Base-by-base conservation (phyloP, 2,888 invertebrate genomes). In the Kuschelorhynchus macadamiae region DNA sequence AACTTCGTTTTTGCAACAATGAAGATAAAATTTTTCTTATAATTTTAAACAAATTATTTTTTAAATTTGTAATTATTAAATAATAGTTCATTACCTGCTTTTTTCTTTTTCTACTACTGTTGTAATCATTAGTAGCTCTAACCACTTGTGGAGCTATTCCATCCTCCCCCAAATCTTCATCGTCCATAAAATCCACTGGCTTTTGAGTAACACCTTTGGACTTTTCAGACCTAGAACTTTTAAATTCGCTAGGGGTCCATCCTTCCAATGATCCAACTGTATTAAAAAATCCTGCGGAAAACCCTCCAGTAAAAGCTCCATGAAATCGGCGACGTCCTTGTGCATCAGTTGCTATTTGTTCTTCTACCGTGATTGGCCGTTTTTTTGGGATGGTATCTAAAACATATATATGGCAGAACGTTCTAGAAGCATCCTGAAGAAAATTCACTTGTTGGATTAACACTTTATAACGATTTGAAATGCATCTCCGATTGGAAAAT, bases 171-270 rank as follows among this genome's bases (percentile, higher is more conserved):
- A 95, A 87, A 82, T 99, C 98, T 83, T 99, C 99, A 9, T 95
- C 95, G 82, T 99, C 99, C 99, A 99, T 99, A 79, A 94, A 99
- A 85, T 98, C 97, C 82, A 96, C 93, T 0, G 97, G 94, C 72
- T 87, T 88, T 81, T 93, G 93, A 36, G 75, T 75, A 82, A 83
- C 76, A 8, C 80, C 82, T 50, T 84, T 84, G 0, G 88, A 87
- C 75, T 92, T 93, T 62, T 92, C 92, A 0, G 83, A 83, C 7
- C 97, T 87, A 0, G 96, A 95, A 68, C 98, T 98, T 78, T 94
- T 93, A 81, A 98, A 99, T 12, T 91, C 90, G 30, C 91, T 87
- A 0, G 98, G 99, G 8, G 89, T 88, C 95, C 97, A 99, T 52
- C 98, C 98, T 86, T 98, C 97, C 72, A 93, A 89, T 0, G 97